phyloP scores from a whole-genome alignment of 2,113 vertebrate species.

The Willisornis vidua region DNA sequence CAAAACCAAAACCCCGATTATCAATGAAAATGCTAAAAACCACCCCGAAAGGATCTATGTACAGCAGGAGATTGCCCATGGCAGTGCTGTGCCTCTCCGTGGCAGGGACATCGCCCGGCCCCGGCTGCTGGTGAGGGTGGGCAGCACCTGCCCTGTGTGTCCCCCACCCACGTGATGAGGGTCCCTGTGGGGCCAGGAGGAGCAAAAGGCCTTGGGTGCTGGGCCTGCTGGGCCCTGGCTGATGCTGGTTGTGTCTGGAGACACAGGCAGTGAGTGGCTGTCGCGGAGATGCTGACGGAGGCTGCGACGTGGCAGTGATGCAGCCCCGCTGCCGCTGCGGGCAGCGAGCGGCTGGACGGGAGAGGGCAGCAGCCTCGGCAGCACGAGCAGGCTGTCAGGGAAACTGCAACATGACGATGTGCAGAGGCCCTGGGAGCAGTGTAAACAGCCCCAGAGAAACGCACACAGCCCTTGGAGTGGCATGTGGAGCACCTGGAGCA shows the following conservation, averaged over 20 bases:
- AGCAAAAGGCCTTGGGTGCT: slow-evolving; percentile 43
- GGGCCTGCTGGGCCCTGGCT: slow-evolving; percentile 22
- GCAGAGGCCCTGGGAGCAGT: background rate
- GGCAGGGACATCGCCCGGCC: background rate
- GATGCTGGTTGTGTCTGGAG: slow-evolving; percentile 24
- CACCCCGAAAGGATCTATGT: slow-evolving; percentile 69
- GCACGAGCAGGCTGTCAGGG: background rate
- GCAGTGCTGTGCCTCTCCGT: background rate
- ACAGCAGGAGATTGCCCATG: slow-evolving; percentile 63
- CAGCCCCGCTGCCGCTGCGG: background rate
- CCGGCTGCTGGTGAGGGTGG: slow-evolving; percentile 21
- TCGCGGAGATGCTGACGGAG: background rate
- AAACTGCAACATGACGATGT: background rate
- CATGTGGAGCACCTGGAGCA: background rate
- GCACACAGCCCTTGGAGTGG: background rate
- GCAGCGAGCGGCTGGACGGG: background rate
- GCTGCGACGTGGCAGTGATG: slow-evolving; percentile 53
- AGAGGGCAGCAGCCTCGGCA: slow-evolving; percentile 30
- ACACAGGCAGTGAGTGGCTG: slow-evolving; percentile 54
- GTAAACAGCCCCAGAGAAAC: background rate
- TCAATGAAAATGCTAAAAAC: slow-evolving; percentile 74
- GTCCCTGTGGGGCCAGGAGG: background rate
- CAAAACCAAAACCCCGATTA: slow-evolving; percentile 35
- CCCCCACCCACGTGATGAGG: background rate
- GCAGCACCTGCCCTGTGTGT: background rate